Percentiles rank a stretch among this genome's conserved stretches.
phyloP scores from a whole-genome alignment of 2,888 invertebrate species.

The Unio delphinus region DNA sequence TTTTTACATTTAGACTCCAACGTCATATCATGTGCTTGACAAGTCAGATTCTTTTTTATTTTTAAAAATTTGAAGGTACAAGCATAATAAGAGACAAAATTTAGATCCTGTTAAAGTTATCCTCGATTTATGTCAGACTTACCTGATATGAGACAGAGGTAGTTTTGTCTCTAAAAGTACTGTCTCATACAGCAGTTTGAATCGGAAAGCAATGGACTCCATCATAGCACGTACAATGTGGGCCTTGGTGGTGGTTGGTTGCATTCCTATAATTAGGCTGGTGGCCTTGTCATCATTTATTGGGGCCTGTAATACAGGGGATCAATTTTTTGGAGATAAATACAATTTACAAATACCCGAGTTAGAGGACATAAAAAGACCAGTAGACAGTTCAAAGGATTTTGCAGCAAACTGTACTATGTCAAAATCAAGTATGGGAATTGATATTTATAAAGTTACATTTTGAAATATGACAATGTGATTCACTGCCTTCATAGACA shows the following conservation, averaged over 20 bases:
- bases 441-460: too few species aligned
- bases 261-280: constrained; percentile 91
- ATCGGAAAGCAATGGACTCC: constrained; percentile 95
- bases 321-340: too few species aligned
- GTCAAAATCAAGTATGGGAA: too few species aligned
- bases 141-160: constrained; percentile 59
- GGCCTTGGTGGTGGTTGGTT: constrained; percentile 90
- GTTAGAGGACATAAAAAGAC: neutral
- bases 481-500: too few species aligned
- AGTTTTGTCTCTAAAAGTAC: constrained; percentile 81
- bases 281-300: constrained; percentile 89
- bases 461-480: too few species aligned
- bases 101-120: neutral
- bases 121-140: constrained; percentile 16
- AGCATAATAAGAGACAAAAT: neutral
- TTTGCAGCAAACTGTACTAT: too few species aligned
- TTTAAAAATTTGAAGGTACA: neutral
- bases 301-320: constrained; percentile 80
- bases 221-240: constrained; percentile 94
- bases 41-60: neutral
- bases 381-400: neutral
- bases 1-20: too few species aligned
- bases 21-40: neutral
- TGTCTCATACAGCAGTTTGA: constrained; percentile 83
- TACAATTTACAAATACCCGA: neutral